A percentile compares a stretch with the other conserved stretches of the same genome.
phyloP scores from a whole-genome alignment of 2,113 vertebrate genomes.

The Callaeas wilsoni region DNA sequence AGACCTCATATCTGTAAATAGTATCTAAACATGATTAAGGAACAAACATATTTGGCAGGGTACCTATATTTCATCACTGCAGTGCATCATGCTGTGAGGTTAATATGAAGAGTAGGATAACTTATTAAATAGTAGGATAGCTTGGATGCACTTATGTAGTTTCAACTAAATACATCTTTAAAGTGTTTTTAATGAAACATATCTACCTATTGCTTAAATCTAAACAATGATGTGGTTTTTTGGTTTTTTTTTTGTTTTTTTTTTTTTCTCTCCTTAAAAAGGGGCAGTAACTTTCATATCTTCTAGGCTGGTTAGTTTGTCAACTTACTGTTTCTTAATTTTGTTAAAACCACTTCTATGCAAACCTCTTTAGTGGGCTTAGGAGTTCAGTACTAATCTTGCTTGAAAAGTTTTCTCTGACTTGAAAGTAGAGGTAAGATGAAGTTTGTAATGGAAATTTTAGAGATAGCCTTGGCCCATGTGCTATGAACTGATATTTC shows the following conservation, averaged over 20 bases:
- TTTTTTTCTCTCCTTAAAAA: not conserved
- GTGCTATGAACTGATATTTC: not conserved
- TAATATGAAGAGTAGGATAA: not conserved
- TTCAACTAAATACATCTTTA: not conserved
- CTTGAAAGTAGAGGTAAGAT: not conserved
- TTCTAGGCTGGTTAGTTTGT: not conserved
- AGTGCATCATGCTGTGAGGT: not conserved
- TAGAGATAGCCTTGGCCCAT: not conserved
- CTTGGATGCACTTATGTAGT: not conserved
- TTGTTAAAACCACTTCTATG: not conserved
- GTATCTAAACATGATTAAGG: not conserved
- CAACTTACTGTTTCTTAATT: not conserved
- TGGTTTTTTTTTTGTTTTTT: accelerated
- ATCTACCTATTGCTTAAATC: not conserved
- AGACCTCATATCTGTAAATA: not conserved
- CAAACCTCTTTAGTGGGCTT: not conserved
- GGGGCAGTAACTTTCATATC: not conserved
- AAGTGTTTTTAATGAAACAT: not conserved
- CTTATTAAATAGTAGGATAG: not conserved
- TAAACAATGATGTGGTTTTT: accelerated
- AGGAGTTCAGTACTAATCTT: not conserved
- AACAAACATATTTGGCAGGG: not conserved
- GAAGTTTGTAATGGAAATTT: not conserved
- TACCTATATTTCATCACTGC: not conserved
- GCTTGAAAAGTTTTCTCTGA: not conserved